phyloP scores from a whole-genome alignment of 2,113 vertebrate genomes.

The Gadus chalcogrammus region DNA sequence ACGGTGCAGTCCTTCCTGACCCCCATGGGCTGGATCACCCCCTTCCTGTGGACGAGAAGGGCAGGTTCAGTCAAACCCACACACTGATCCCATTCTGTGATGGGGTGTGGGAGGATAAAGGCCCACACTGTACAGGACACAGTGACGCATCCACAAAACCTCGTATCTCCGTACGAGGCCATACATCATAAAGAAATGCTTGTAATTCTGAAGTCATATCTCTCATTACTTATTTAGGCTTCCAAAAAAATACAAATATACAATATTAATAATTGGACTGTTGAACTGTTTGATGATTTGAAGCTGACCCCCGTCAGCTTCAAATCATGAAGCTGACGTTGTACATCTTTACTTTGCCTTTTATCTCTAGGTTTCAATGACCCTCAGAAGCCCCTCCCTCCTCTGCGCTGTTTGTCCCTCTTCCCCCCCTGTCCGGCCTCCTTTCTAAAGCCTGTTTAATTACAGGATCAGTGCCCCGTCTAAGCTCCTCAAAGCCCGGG shows the following conservation, averaged over 20 bases:
- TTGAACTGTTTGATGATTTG: too few relatives aligned
- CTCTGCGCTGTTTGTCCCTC: constrained; percentile 71
- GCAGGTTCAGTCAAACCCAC: background rate
- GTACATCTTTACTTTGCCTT: constrained; percentile 57
- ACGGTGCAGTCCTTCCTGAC: constrained; percentile 89
- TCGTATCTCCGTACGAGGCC: too few relatives aligned
- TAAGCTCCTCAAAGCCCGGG: constrained; percentile 95
- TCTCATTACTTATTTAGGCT: too few relatives aligned
- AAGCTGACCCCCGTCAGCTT: too few relatives aligned
- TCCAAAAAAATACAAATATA: too few relatives aligned
- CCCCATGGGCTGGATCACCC: constrained; percentile 94
- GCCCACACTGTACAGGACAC: too few relatives aligned
- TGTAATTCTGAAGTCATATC: too few relatives aligned
- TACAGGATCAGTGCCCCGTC: constrained; percentile 91
- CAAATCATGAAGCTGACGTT: too few relatives aligned
- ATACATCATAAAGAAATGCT: too few relatives aligned
- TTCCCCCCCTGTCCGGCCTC: constrained; percentile 42
- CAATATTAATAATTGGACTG: too few relatives aligned
- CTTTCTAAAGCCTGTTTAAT: constrained; percentile 84
- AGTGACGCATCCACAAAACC: too few relatives aligned
- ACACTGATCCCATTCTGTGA: background rate
- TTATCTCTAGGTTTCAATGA: constrained; percentile 60
- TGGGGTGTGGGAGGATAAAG: too few relatives aligned
- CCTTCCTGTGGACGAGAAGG: constrained; percentile 79
- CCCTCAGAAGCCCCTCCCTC: constrained; percentile 51